A percentile compares a stretch with the other conserved stretches of the same genome.
phyloP scores from a whole-genome alignment of 35 echinoderm and acorn worm species.

The Amphiura filiformis region DNA sequence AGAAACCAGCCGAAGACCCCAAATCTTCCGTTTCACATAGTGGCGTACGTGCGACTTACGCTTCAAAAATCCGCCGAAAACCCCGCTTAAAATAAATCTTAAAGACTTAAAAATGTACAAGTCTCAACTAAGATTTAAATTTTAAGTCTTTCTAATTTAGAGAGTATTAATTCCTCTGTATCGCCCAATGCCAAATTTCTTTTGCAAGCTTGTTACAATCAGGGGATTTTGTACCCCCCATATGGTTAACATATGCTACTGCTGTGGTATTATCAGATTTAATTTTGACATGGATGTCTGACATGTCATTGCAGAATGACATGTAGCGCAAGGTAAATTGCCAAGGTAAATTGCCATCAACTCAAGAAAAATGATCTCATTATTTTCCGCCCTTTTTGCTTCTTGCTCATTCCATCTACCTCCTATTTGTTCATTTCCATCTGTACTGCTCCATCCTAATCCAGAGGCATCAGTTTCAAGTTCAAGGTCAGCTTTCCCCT shows the following conservation, averaged over 20 bases:
- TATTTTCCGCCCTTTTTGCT: not conserved
- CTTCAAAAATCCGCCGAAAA: too few species aligned
- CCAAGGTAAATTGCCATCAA: slow-evolving; percentile 5
- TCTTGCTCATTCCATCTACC: slow-evolving; percentile 53
- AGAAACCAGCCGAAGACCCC: too few species aligned
- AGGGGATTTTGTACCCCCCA: slow-evolving; percentile 50
- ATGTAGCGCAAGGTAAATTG: slow-evolving; percentile 12
- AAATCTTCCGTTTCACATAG: too few species aligned
- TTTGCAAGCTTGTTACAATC: slow-evolving; percentile 44
- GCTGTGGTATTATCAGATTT: slow-evolving; percentile 19
- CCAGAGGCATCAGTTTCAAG: slow-evolving; percentile 52
- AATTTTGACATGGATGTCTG: not conserved
- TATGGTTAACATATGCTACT: slow-evolving; percentile 35
- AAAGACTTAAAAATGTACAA: too few species aligned
- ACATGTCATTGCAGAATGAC: too few species aligned
- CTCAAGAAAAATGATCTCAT: slow-evolving; percentile 52
- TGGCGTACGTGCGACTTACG: too few species aligned
- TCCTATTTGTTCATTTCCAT: slow-evolving; percentile 23
- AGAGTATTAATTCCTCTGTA: not conserved
- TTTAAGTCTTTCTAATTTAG: too few species aligned
- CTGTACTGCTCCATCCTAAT: slow-evolving; percentile 53
- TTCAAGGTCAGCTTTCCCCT: slow-evolving; percentile 28
- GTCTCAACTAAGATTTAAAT: too few species aligned
- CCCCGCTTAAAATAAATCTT: too few species aligned
- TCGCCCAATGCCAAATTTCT: slow-evolving; percentile 33